Evolutionary conservation across 2,888 invertebrate species (phyloP), one percentile per base, ranked within the genome.

Genomic region (Cybosia mesomella): DNA sequence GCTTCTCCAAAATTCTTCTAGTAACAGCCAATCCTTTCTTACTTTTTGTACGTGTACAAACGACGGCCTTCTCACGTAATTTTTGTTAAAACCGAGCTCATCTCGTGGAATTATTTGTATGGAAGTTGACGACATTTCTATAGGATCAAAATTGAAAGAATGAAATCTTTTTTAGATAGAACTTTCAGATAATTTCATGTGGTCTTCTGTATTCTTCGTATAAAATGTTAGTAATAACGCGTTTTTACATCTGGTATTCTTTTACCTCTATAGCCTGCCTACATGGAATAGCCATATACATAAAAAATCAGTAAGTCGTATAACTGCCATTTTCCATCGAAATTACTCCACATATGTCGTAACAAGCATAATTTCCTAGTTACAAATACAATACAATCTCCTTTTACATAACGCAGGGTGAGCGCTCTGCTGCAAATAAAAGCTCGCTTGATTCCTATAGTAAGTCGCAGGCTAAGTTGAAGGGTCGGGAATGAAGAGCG

Each of bases 401-500:
- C 7, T 54, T 21, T 2, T 54, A 62, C 4, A 34, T 53, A 62
- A 24, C 18, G 18, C 18, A 58, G 61, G 62, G 54, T 62, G 69
- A 63, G 22, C 34, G 11, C 59, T 53, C 69, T 69, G 64, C 28
- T 49, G 58, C 72, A 76, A 61, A 73, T 74, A 80, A 75, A 58
- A 69, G 36, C 65, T 67, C 63, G 76, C 74, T 68, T 78, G 71
- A 76, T 68, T 68, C 75, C 66, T 65, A 63, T 66, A 74, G 76
- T 76, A 74, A 81, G 82, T 79, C 75, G 71, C 64, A 70, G 60
- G 65, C 80, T 87, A 85, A 85, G 89, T 89, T 89, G 86, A 87
- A 89, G 88, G 86, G 87, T 82, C 77, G 83, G 80, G 89, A 88
- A 90, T 90, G 90, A 88, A 89, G 89, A 89, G 89, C 86, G 82